phyloP scores from a whole-genome alignment of 2,797 vertebrate genomes.

The Trachurus trachurus region DNA sequence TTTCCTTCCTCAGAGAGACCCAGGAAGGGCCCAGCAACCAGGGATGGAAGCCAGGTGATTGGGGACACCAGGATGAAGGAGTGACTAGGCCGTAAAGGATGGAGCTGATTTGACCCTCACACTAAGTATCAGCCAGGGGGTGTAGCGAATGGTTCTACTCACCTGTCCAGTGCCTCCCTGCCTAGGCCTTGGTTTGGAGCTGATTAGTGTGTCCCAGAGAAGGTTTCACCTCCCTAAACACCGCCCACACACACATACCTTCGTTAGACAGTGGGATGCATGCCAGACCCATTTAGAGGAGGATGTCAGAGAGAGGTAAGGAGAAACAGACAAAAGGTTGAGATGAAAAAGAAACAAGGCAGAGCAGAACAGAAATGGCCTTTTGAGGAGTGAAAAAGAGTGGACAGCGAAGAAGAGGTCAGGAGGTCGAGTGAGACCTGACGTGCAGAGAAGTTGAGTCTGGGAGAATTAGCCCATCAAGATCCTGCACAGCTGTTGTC shows the following conservation, averaged over 20 bases:
- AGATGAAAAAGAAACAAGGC: slow-evolving; percentile 48
- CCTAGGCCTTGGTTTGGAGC: slow-evolving; percentile 69
- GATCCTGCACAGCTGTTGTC: slow-evolving; percentile 74
- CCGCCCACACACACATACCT: slow-evolving; percentile 71
- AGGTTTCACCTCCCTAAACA: slow-evolving; percentile 78
- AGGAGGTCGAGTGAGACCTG: slow-evolving; percentile 23
- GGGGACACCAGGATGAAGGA: slow-evolving; percentile 65
- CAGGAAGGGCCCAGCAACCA: slow-evolving; percentile 57
- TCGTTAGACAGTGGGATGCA: slow-evolving; percentile 74
- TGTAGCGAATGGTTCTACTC: slow-evolving; percentile 68
- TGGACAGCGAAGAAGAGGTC: slow-evolving; percentile 52
- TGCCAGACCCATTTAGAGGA: slow-evolving; percentile 79
- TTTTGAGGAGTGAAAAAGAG: slow-evolving; percentile 23
- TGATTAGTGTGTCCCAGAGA: slow-evolving; percentile 83
- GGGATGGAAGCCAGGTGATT: slow-evolving; percentile 63
- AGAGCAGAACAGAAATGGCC: slow-evolving; percentile 9
- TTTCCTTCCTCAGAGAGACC: slow-evolving; percentile 59
- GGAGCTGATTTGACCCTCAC: slow-evolving; percentile 69
- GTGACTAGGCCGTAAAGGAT: slow-evolving; percentile 72
- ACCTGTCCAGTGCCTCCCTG: slow-evolving; percentile 74
- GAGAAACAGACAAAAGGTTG: slow-evolving; percentile 70
- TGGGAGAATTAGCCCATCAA: slow-evolving; percentile 48
- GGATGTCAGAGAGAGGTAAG: slow-evolving; percentile 67
- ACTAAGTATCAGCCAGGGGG: slow-evolving; percentile 62
- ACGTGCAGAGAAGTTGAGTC: slow-evolving; percentile 8